Evolutionary conservation across 2,888 invertebrate genomes (phyloP), one percentile per base, ranked within the genome.

Genomic region (Amblyjoppa fuscipennis): DNA sequence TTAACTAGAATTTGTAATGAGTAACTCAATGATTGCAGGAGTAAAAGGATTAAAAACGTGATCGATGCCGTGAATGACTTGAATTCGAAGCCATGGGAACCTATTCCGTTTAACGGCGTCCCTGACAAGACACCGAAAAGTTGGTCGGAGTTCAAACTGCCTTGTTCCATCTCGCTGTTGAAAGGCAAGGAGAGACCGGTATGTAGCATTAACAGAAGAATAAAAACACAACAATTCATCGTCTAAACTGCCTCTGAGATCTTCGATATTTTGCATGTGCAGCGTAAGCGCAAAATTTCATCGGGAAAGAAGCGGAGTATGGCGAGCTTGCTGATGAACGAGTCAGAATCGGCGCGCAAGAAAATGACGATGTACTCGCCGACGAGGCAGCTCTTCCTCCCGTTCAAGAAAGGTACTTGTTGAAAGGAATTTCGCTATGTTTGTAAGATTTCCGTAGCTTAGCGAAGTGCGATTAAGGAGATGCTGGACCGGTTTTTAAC

Each of bases 91-190:
- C 66, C 83, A 2, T 90, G 91, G 88, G 88, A 91, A 80, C 91
- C 93, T 51, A 93, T 93, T 87, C 90, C 92, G n/a, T 90, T 93
- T 76, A 85, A 90, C 73, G 84, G 89, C 51, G 87, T 90, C 56
- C 90, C 92, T 31, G 89, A 91, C 16, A 88, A 88, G 83, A 38
- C 88, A 16, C 85, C 89, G 0, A 89, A 80, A 69, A 81, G 83
- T 28, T 86, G 90, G 81, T 41, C 78, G 4, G 86, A 89, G 69
- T 90, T 93, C 38, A 91, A 91, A 84, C 76, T 92, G 49, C 92
- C 93, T 0, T 90, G 91, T 78, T 89, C 91, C 11, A 87, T 89
- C 41, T 89, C 91, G 16, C 82, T 90, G 20, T 64, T 89, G n/a
- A 91, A 90, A 83, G 75, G 79, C 1, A 89, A 87, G 74, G 64